Conservation (phyloP, 2,888 invertebrate species). For the Lasioglossum calceatum region DNA sequence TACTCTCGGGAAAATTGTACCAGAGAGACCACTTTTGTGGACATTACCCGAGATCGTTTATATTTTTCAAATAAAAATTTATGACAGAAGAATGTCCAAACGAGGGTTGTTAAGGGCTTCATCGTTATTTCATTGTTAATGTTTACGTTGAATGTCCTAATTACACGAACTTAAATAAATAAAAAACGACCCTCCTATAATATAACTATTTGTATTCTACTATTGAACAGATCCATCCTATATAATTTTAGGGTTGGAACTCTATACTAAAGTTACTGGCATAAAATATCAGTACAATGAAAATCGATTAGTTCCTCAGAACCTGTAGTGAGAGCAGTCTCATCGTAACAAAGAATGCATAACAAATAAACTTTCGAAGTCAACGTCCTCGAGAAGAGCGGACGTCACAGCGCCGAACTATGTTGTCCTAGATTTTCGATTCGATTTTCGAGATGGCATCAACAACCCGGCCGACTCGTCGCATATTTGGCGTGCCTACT, state of each 20-base stretch:
- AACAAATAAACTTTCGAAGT: constrained; percentile 1
- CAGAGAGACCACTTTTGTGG: background rate
- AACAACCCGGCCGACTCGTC: background rate
- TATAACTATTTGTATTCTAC: too few species aligned
- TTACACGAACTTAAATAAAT: too few species aligned
- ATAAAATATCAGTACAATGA: background rate
- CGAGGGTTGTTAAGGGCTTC: background rate
- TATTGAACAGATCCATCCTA: too few species aligned
- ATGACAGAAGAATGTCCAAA: background rate
- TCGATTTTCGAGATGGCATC: background rate
- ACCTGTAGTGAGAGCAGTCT: background rate
- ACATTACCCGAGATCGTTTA: background rate
- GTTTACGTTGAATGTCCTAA: background rate
- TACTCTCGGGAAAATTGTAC: background rate
- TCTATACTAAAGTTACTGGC: background rate
- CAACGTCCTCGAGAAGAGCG: background rate
- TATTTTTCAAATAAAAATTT: background rate
- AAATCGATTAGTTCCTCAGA: background rate
- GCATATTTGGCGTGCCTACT: background rate
- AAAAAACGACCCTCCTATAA: too few species aligned
- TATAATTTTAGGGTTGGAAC: too few species aligned
- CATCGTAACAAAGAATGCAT: background rate
- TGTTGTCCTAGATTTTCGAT: background rate
- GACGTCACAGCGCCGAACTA: background rate
- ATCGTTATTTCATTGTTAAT: background rate